Base-by-base conservation (phyloP, 2,888 invertebrate species). In the Amphipyra berbera region DNA sequence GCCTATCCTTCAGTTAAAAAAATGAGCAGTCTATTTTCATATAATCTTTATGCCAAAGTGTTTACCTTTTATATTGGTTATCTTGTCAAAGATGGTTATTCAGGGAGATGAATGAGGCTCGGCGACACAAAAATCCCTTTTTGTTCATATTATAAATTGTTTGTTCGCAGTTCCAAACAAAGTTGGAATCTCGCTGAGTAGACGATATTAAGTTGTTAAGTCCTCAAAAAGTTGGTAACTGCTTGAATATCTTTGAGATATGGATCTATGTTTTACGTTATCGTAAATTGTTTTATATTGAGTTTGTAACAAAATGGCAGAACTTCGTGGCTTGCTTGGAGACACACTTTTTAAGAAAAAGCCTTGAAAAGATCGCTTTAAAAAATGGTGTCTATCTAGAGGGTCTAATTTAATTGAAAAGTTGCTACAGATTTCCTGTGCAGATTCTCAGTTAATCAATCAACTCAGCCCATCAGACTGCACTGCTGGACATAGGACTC, bases 121-220 rank as follows among this genome's bases (percentile, higher is more conserved):
- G 45, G 49, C 35, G 64, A 58, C 54, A 55, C 49, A 59, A 54
- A 59, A 57, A 55, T 71, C 53, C 56, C 72, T 56, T 58, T 70
- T 56, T 49, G 60, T 66, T 72, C 54, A 60, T 71, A 65, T 47
- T 71, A 59, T 72, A 76, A 76, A 71, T 56, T 73, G 73, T 76
- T 73, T 71, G 61, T 55, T 48, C 42, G 44, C 62, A 58, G 67
- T 76, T 76, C n/a, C 9, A n/a, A 55, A 67, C 62, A 73, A 77
- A 73, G 58, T 75, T 72, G 38, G 55, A 70, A 58, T 52, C 59
- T 68, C 60, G 57, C 54, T 65, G 59, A 54, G 57, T 58, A 48
- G 61, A 47, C 63, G 68, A 75, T 77, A 74, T 73, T 64, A 68
- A 77, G 57, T 74, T 74, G 45, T 68, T 64, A 68, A 68, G 64